phyloP scores from a whole-genome alignment of 2,888 invertebrate species.

The Exephanes ischioxanthus region DNA sequence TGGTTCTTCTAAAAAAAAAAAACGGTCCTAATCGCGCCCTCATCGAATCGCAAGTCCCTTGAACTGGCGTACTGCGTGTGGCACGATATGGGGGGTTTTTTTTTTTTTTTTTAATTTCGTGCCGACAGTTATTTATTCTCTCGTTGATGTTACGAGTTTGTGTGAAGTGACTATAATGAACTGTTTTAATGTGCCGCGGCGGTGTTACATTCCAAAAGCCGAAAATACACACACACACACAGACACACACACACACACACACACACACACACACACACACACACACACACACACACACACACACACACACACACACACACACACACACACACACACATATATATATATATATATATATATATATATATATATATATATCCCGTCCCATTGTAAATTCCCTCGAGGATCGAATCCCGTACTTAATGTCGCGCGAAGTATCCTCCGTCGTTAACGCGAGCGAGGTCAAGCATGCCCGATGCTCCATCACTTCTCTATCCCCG shows the following conservation, averaged over 20 bases:
- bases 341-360: too few relatives aligned
- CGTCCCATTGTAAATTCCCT: conserved; percentile 18
- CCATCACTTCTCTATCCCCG: neutral
- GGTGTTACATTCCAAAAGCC: conserved; percentile 60
- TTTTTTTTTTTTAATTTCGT: conserved; percentile 19
- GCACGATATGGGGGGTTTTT: conserved; percentile 3
- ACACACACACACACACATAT: too few relatives aligned
- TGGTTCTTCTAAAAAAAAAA: conserved; percentile 5
- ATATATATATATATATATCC: neutral
- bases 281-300: too few relatives aligned
- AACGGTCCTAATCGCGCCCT: conserved; percentile 54
- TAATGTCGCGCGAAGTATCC: conserved; percentile 2
- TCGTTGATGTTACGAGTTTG: conserved; percentile 53
- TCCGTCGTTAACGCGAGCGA: neutral
- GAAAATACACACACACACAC: too few relatives aligned
- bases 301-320: too few relatives aligned
- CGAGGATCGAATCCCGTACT: conserved; percentile 7
- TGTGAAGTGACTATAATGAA: conserved; percentile 41
- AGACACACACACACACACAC: too few relatives aligned
- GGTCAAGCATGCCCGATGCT: neutral
- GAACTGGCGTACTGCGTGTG: conserved; percentile 1
- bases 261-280: too few relatives aligned
- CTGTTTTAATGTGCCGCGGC: conserved; percentile 30
- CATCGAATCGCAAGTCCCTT: conserved; percentile 37
- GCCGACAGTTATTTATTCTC: conserved; percentile 27